These are phyloP conservation scores for Andinoacara biseriatus DNA, from an alignment of 2,113 vertebrate species.

Conservation along the genomic window DNA sequence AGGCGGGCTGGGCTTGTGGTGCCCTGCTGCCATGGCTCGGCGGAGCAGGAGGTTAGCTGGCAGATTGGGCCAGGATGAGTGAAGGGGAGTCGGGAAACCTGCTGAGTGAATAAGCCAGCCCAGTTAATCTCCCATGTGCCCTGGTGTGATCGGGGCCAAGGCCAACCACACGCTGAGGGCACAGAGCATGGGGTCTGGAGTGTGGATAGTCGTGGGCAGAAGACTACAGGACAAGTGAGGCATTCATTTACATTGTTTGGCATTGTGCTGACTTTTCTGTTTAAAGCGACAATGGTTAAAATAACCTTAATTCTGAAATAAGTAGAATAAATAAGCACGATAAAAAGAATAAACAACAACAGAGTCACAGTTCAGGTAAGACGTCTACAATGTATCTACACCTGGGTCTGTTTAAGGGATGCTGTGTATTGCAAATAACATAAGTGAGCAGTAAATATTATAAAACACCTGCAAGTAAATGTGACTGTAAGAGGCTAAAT, in stretches of 20 bases:
- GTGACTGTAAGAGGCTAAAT: not conserved
- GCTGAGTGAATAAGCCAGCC: constrained; percentile 75
- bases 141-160: constrained; percentile 73
- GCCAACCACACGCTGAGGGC: constrained; percentile 66
- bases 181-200: constrained; percentile 51
- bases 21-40: constrained; percentile 77
- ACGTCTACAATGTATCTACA: not conserved
- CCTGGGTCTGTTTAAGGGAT: not conserved
- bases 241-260: constrained; percentile 54
- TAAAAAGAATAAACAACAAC: not conserved
- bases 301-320: constrained; percentile 5
- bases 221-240: constrained; percentile 31
- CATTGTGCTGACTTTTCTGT: constrained; percentile 17
- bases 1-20: constrained; percentile 71
- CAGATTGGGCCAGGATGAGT: constrained; percentile 78
- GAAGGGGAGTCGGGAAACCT: constrained; percentile 72
- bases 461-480: not conserved
- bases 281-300: constrained; percentile 10
- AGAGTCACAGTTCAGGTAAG: not conserved
- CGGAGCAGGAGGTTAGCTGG: constrained; percentile 79
- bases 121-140: constrained; percentile 78
- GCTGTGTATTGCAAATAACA: not conserved
- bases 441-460: not conserved
- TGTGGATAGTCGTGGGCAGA: constrained; percentile 52
- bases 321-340: not conserved